These are phyloP conservation scores for Pemphredon lugubris DNA, from an alignment of 2,888 invertebrate species.

Conservation along the genomic window DNA sequence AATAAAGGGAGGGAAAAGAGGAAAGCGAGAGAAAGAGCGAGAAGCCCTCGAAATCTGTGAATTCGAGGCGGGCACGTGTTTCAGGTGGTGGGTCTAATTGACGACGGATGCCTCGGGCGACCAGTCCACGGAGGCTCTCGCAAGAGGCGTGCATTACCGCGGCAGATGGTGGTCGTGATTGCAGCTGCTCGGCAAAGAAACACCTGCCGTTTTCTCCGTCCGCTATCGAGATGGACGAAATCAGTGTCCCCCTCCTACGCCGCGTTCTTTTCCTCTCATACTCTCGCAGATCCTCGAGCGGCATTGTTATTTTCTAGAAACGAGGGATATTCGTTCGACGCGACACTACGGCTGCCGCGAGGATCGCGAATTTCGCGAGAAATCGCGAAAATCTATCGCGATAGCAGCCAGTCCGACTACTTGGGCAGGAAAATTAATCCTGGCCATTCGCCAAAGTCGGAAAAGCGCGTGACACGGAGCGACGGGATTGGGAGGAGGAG, in stretches of 20 bases:
- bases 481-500: background rate
- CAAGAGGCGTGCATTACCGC: slow-evolving; percentile 62
- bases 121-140: slow-evolving; percentile 70
- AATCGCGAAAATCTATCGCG: background rate
- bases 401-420: slow-evolving; percentile 18
- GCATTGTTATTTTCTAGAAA: background rate
- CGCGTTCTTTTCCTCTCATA: background rate
- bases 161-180: slow-evolving; percentile 79
- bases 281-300: background rate
- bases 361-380: background rate
- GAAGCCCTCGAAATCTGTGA: slow-evolving; percentile 58
- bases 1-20: background rate
- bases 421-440: slow-evolving; percentile 65
- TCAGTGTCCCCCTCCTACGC: slow-evolving; percentile 62
- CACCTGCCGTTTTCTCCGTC: slow-evolving; percentile 80
- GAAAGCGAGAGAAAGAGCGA: slow-evolving; percentile 8
- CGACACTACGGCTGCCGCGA: too few relatives aligned
- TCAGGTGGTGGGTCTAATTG: slow-evolving; percentile 71
- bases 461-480: slow-evolving; percentile 32
- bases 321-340: background rate
- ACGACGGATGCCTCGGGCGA: slow-evolving; percentile 54
- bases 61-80: slow-evolving; percentile 75
- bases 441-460: slow-evolving; percentile 63
- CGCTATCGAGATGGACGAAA: slow-evolving; percentile 69
- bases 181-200: slow-evolving; percentile 76